Percentiles rank a stretch among this genome's conserved stretches.
Conservation (phyloP, 1,140 invertebrate species). For the Coenobita brevimanus region DNA sequence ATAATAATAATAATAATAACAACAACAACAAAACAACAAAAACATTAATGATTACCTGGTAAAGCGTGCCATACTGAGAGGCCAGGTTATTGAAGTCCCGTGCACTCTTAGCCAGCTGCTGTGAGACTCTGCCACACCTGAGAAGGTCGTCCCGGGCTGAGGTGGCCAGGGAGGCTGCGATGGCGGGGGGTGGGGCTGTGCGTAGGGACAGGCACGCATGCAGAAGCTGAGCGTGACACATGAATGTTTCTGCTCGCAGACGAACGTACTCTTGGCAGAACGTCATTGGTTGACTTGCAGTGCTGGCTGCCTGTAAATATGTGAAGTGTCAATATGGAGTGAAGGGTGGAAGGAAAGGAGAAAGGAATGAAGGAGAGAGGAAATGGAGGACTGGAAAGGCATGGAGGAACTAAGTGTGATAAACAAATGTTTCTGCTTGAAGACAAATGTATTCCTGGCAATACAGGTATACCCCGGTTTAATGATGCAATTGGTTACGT, state of each 20-base stretch:
- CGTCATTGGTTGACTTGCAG: slow-evolving; percentile 75
- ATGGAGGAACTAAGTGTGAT: too few species aligned
- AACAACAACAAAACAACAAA: too few species aligned
- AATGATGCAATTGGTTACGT: too few species aligned
- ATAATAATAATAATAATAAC: too few species aligned
- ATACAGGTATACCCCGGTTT: too few species aligned
- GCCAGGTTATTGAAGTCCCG: slow-evolving; percentile 84
- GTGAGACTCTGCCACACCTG: slow-evolving; percentile 86
- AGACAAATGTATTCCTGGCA: too few species aligned
- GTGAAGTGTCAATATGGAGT: too few species aligned
- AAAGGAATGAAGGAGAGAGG: too few species aligned
- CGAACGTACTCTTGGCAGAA: slow-evolving; percentile 77
- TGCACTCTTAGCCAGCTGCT: slow-evolving; percentile 85
- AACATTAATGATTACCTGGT: slow-evolving; percentile 72
- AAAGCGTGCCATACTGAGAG: slow-evolving; percentile 86
- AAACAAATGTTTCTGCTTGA: too few species aligned
- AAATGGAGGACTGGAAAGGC: too few species aligned
- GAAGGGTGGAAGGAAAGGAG: too few species aligned
- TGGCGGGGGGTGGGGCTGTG: slow-evolving; percentile 93
- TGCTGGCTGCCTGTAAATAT: slow-evolving; percentile 83
- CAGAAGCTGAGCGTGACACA: slow-evolving; percentile 83
- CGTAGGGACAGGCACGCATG: slow-evolving; percentile 87
- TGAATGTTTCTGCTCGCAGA: slow-evolving; percentile 84
- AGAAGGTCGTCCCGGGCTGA: slow-evolving; percentile 84
- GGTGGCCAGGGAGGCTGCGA: slow-evolving; percentile 86